Evolutionary conservation across 2,888 invertebrate genomes (phyloP), one percentile per base, ranked within the genome.

Genomic region (Stegophylla sp.): DNA sequence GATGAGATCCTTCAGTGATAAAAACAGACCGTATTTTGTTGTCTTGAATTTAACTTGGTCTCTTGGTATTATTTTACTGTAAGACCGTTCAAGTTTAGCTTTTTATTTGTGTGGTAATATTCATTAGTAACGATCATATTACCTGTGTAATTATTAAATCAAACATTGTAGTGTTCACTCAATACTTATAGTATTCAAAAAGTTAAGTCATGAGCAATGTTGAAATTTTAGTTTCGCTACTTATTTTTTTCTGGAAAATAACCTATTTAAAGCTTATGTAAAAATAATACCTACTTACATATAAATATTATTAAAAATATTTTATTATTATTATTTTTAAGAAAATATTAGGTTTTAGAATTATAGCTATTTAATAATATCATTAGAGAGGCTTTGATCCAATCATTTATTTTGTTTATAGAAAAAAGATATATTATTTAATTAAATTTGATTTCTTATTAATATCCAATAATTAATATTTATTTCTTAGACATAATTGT

Each of bases 41-140:
- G 28, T 20, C 41, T 26, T 61, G 28, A 17, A 74, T 74, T 56
- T 56, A 34, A 51, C 3, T 51, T 69, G n/a, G 48, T 67, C 20
- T 48, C 45, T n/a, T n/a, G 48, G 13, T 43, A 66, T 61, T 48
- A 63, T 34, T 28, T 20, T 26, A 34, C 23, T 28, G 23, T 63
- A 48, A 1, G 10, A 48, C 48, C 7, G 1, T n/a, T 63, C 7
- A 23, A 63, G 34, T 61, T 66, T 26, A 61, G n/a, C 34, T 20
- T 17, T 20, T 34, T 48, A 5, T 48, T 4, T 74, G 51, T 41
- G 20, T 61, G 34, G 28, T 48, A 12, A 20, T n/a, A 20, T 74
- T 61, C 28, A 3, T 28, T 28, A 17, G 7, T 61, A 61, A 28
- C 13, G 28, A 61, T 61, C 4, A 28, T 28, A 28, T 28, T 23